These are phyloP conservation scores for Cathartes aura DNA, from an alignment of 2,113 vertebrate species.

Conservation along the genomic window DNA sequence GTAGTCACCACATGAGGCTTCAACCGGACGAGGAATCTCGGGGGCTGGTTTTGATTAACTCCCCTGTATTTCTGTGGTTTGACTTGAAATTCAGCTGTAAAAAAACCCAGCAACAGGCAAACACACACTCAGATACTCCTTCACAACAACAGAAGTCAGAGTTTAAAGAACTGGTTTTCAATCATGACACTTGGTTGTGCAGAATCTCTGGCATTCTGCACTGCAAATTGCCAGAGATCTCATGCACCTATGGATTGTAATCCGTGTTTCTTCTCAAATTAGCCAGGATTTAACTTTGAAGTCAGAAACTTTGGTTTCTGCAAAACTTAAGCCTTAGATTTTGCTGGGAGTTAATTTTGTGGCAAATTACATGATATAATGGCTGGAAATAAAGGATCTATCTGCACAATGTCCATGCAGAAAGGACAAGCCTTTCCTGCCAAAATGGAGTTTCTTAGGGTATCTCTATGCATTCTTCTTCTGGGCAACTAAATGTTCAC, in stretches of 20 bases:
- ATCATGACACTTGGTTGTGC: too few species aligned
- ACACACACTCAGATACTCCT: neutral
- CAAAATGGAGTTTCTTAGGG: neutral
- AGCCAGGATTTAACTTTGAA: neutral
- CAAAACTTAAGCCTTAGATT: neutral
- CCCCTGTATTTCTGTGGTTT: constrained; percentile 59
- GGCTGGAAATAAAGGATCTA: neutral
- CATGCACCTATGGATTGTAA: neutral
- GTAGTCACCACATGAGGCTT: constrained; percentile 81
- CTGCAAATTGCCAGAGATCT: neutral
- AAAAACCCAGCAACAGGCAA: neutral
- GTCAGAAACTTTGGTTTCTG: neutral
- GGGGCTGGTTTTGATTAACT: constrained; percentile 75
- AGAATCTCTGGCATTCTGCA: neutral
- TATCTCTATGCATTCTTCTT: neutral
- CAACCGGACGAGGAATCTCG: constrained; percentile 79
- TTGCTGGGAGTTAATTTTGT: neutral
- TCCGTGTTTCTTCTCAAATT: neutral
- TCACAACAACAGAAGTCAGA: neutral
- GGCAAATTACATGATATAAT: neutral
- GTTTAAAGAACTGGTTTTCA: neutral
- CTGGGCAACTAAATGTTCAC: neutral
- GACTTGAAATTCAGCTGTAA: constrained; percentile 74
- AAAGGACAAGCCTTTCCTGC: neutral
- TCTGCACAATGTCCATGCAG: neutral